Evolutionary conservation across 92 coral and sea anemone species (phyloP).

Genomic region (Porites lobata): DNA sequence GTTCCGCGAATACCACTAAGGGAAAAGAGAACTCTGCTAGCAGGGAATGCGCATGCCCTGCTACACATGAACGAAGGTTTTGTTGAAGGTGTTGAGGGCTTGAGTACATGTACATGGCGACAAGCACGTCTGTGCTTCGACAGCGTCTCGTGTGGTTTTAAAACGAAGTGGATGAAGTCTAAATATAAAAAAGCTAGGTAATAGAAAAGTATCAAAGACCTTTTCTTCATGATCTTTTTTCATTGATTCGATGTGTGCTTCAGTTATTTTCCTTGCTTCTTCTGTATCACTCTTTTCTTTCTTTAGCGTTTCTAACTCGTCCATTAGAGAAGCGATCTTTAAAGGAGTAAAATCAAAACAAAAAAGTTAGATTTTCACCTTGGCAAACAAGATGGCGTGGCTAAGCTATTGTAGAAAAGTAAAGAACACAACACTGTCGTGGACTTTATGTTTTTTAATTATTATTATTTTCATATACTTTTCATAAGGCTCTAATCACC

Average conservation of each 20-base stretch:
- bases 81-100: no score
- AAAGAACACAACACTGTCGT: neutral
- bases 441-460: neutral
- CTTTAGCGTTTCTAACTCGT: constrained; percentile 48
- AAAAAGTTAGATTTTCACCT: neutral
- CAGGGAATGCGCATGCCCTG: no score
- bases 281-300: constrained; percentile 36
- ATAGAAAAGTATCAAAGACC: constrained; percentile 4
- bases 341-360: neutral
- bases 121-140: no score
- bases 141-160: neutral
- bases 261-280: constrained; percentile 64
- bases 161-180: neutral
- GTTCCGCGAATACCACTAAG: no score
- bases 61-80: no score
- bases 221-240: constrained; percentile 59
- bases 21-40: no score
- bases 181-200: no score
- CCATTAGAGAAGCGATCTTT: constrained; percentile 52
- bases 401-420: neutral
- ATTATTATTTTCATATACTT: no score
- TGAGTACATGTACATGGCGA: neutral
- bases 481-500: no score
- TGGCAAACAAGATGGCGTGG: neutral
- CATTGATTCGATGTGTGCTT: constrained; percentile 58